Evolutionary conservation across 92 coral and sea anemone species (phyloP).

Genomic region (Desmophyllum pertusum): DNA sequence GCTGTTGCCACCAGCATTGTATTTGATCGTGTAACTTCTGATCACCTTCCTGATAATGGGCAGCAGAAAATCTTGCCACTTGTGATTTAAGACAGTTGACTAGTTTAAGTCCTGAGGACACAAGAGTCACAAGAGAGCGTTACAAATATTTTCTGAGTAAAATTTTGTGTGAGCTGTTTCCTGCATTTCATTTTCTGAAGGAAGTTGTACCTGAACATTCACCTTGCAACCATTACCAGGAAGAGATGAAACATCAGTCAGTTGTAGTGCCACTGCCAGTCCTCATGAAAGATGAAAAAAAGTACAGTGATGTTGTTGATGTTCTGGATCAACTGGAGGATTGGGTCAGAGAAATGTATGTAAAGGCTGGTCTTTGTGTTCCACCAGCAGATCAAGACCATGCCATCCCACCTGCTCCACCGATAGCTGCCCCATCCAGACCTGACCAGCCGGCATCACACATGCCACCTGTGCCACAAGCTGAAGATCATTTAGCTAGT

Average conservation of each 20-base stretch:
- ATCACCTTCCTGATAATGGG: slow-evolving; percentile 34
- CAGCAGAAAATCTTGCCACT: neutral
- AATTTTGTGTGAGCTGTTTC: neutral
- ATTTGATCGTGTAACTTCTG: slow-evolving; percentile 43
- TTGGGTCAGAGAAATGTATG: slow-evolving; percentile 48
- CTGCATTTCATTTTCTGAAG: neutral
- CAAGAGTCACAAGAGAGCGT: neutral
- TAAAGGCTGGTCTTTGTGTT: slow-evolving; percentile 54
- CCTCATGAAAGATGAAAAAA: slow-evolving; percentile 57
- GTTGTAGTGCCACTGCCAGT: slow-evolving; percentile 61
- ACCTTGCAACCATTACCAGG: slow-evolving; percentile 28
- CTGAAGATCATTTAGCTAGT: slow-evolving; percentile 43
- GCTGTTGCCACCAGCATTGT: slow-evolving; percentile 69
- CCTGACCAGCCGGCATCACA: slow-evolving; percentile 66
- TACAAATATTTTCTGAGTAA: neutral
- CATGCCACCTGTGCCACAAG: slow-evolving; percentile 39
- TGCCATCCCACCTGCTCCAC: slow-evolving; percentile 44
- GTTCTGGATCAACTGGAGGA: slow-evolving; percentile 56
- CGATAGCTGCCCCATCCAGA: slow-evolving; percentile 41
- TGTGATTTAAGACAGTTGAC: neutral
- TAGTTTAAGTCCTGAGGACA: too few species aligned
- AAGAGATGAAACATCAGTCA: slow-evolving; percentile 44
- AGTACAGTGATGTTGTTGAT: slow-evolving; percentile 59
- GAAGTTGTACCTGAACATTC: slow-evolving; percentile 25
- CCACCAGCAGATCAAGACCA: slow-evolving; percentile 39